Evolutionary conservation across 2,113 vertebrate genomes (phyloP).

Genomic region (Ictidomys tridecemlineatus): DNA sequence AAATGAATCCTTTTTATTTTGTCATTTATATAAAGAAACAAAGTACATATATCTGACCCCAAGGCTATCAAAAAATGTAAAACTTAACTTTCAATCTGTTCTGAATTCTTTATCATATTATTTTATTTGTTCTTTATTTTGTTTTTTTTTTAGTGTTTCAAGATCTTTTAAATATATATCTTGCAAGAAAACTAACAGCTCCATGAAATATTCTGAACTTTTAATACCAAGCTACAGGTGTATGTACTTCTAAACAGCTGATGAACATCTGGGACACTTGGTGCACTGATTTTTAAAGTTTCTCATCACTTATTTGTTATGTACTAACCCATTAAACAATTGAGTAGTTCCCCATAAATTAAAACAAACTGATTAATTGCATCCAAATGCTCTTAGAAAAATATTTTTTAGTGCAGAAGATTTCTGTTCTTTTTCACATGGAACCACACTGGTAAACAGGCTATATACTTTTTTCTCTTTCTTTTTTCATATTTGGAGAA

Average conservation of each 20-base stretch:
- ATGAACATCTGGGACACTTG: slow-evolving; percentile 66
- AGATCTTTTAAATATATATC: neutral
- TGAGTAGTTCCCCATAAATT: slow-evolving; percentile 73
- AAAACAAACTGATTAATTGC: slow-evolving; percentile 67
- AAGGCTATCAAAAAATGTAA: slow-evolving; percentile 17
- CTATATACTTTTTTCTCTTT: neutral
- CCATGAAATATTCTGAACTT: neutral
- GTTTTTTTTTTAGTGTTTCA: neutral
- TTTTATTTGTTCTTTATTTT: neutral
- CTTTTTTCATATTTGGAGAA: neutral
- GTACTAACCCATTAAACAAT: slow-evolving; percentile 59
- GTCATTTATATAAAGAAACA: neutral
- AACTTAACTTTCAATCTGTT: neutral
- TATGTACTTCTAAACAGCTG: slow-evolving; percentile 34
- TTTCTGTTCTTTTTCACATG: neutral
- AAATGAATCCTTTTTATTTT: neutral
- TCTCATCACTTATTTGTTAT: slow-evolving; percentile 63
- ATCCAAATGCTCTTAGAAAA: slow-evolving; percentile 58
- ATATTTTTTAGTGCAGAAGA: slow-evolving; percentile 1
- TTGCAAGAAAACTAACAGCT: slow-evolving; percentile 3
- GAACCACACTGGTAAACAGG: neutral
- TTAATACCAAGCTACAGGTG: slow-evolving; percentile 54
- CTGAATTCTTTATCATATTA: neutral
- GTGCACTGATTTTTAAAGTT: slow-evolving; percentile 67
- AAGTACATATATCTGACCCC: slow-evolving; percentile 9